These are phyloP conservation scores for Erebia ligea DNA, from an alignment of 2,888 invertebrate genomes.

Conservation along the genomic window DNA sequence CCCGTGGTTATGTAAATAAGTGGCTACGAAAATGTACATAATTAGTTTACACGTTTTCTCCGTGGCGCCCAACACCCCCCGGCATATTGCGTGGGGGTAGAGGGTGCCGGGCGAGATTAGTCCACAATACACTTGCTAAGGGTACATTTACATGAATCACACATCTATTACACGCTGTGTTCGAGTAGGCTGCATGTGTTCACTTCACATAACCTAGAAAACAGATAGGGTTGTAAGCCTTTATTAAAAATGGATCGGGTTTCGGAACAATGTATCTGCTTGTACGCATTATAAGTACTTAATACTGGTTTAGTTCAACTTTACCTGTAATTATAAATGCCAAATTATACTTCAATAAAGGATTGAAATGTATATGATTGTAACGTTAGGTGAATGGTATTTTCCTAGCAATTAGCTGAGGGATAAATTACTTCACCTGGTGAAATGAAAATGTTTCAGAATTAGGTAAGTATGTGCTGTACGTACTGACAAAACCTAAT, in stretches of 20 bases:
- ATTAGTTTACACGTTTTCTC: conserved; percentile 83
- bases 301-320: conserved; percentile 6
- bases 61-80: conserved; percentile 60
- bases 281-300: background rate
- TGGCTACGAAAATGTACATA: conserved; percentile 83
- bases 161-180: conserved; percentile 72
- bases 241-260: conserved; percentile 54
- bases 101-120: conserved; percentile 63
- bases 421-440: background rate
- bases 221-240: conserved; percentile 64
- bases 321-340: conserved; percentile 17
- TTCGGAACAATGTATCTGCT: conserved; percentile 13
- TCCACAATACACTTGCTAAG: conserved; percentile 76
- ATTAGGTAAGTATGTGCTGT: too few species aligned
- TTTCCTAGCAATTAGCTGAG: background rate
- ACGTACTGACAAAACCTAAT: background rate
- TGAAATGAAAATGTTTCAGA: background rate
- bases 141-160: conserved; percentile 81
- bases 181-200: conserved; percentile 72
- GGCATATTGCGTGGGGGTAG: conserved; percentile 63
- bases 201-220: conserved; percentile 73
- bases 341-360: conserved; percentile 10
- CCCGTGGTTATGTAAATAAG: conserved; percentile 82
- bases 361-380: conserved; percentile 5
- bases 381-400: background rate